Base-by-base conservation (phyloP, 2,888 invertebrate genomes). In the Agonopterix arenella region DNA sequence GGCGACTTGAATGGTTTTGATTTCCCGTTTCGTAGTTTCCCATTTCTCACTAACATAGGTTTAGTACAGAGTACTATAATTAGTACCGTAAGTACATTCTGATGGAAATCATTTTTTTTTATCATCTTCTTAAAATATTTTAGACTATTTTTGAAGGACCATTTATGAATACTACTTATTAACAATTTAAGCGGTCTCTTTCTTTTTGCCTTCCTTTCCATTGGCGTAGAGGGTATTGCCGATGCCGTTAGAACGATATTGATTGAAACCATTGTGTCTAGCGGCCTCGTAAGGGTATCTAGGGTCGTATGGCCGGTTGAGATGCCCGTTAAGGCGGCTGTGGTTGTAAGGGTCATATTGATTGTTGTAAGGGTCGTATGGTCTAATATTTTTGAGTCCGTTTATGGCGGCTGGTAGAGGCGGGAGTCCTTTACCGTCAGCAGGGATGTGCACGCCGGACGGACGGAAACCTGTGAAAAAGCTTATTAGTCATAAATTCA, bases 401-500 rank as follows among this genome's bases (percentile, higher is more conserved):
- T 69, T 64, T 4, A 49, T 52, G 2, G 56, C 83, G 69, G 63
- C 75, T 68, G 68, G 75, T 68, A 64, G 85, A 78, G 61, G 90
- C 75, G 66, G 75, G 68, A 57, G 86, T 73, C 65, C 90, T 84
- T 69, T 92, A 72, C 68, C 92, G 83, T 68, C 90, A 70, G 92
- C 91, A 11, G 93, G 92, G 47, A 93, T 79, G 66, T 93, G 93
- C 7, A 92, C 90, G n/a, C 92, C 93, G 55, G 91, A 88, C 38
- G 93, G 91, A 58, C 91, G 89, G 76, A 93, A 93, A 48, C 88
- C 89, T 88, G 68, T 59, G 56, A 55, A 40, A 40, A 40, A 40
- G 3, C 4, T 40, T 28, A 28, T 4, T 7, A 28, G 28, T 28
- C 28, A 28, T 28, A 13, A 13, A 13, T 13, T 13, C 13, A 13